Evolutionary conservation across 2,113 vertebrate genomes (phyloP), one percentile per base, ranked within the genome.

Genomic region (Oncorhynchus nerka): DNA sequence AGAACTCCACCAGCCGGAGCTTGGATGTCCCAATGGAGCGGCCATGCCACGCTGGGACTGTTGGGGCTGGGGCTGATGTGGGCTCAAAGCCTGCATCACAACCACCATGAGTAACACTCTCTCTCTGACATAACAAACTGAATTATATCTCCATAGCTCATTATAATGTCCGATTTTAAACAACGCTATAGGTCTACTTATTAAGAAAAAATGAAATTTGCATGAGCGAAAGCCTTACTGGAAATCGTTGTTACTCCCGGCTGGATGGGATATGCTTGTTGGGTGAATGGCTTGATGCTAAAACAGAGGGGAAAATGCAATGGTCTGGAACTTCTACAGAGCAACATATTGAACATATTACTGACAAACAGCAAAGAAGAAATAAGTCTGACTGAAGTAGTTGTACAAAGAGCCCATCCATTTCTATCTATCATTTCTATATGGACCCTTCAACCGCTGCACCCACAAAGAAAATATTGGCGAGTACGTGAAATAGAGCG

Each of bases 11-110:
- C 87, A 97, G 94, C 85, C 97, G 92, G 85, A 99, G 97, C 90
- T 99, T 99, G 76, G 97, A 96, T 71, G 98, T 99, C 76, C 98
- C 98, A 67, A 99, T 97, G 5, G 97, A 99, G 74, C 98, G 96
- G 59, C 98, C 98, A 90, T 99, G 98, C 98, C 98, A 99, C 0
- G 97, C 97, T 28, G 97, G 98, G 71, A 96, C 95, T 0, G 97
- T 96, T 73, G 97, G 96, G 34, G 95, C 93, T 79, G 96, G 95
- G 89, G 95, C 94, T 49, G 95, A 90, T 0, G 96, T 82, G 81
- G 97, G 92, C 79, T 99, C 97, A 75, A 98, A 99, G 80, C 95
- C 98, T 99, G 89, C 70, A 91, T 85, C 6, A 39, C 79, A 55
- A 83, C 15, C 67, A 83, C 1, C 16, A 67, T 13, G 39, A 45